Conservation (phyloP, 2,888 invertebrate genomes). For the Eupithecia subfuscata region DNA sequence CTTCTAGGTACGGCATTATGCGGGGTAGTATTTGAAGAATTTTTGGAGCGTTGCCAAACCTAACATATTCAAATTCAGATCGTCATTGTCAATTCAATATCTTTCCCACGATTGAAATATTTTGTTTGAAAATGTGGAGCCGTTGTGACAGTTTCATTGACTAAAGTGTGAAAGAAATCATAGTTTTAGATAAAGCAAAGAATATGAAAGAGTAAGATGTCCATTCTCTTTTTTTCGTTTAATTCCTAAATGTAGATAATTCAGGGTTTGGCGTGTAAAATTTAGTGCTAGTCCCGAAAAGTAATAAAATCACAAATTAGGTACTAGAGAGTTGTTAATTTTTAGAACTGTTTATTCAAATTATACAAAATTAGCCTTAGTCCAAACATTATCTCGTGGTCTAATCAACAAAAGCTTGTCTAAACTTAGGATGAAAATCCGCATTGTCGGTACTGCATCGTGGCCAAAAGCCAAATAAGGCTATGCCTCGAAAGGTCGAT, state of each 20-base stretch:
- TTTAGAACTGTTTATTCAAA: too few relatives aligned
- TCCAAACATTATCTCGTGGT: too few relatives aligned
- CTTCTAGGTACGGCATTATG: constrained; percentile 36
- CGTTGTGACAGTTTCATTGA: constrained; percentile 8
- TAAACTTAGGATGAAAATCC: constrained; percentile 8
- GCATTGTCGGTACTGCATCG: constrained; percentile 6
- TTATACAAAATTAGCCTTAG: too few relatives aligned
- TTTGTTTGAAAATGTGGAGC: background rate
- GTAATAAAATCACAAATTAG: too few relatives aligned
- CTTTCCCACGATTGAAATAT: constrained; percentile 25
- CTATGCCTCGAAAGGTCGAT: constrained; percentile 22
- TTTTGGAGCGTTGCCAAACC: constrained; percentile 60
- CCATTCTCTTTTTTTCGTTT: background rate
- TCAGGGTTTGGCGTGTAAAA: background rate
- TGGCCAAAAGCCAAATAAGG: constrained; percentile 24
- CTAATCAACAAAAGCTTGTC: background rate
- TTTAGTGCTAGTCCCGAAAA: background rate
- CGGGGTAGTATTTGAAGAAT: constrained; percentile 43
- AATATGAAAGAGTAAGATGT: background rate
- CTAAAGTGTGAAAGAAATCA: background rate
- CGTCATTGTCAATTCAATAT: constrained; percentile 48
- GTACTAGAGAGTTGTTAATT: too few relatives aligned
- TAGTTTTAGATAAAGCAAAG: background rate
- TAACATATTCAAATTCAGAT: constrained; percentile 42
- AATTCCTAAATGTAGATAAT: background rate